Evolutionary conservation across 2,113 vertebrate species (phyloP).

Genomic region (Tringa solitaria): DNA sequence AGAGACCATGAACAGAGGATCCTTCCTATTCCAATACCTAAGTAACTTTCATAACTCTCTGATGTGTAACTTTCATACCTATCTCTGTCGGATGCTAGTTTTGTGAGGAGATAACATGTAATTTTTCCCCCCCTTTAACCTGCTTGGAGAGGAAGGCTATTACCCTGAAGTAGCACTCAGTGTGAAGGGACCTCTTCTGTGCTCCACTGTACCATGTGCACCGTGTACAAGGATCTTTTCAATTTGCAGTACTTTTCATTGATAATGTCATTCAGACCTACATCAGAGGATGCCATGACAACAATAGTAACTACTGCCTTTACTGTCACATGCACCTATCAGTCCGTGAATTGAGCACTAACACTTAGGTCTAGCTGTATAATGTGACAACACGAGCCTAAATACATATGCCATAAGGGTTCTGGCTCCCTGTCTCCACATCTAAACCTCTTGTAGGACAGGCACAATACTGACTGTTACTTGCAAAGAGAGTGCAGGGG

Average conservation of each 20-base stretch:
- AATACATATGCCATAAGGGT: not conserved
- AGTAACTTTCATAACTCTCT: not conserved
- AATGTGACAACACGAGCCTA: not conserved
- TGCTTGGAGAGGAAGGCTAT: not conserved
- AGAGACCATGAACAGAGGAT: not conserved
- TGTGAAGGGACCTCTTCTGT: not conserved
- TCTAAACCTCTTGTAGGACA: not conserved
- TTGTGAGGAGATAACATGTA: not conserved
- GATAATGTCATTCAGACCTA: not conserved
- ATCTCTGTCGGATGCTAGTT: not conserved
- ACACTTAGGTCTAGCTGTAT: not conserved
- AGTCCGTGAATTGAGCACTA: not conserved
- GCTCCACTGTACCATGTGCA: not conserved
- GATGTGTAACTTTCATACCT: not conserved
- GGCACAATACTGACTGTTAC: accelerated
- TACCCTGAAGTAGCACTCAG: not conserved
- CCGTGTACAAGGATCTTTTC: not conserved
- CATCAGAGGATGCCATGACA: not conserved
- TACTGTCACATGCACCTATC: not conserved
- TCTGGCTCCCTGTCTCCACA: not conserved
- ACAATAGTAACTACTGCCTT: not conserved
- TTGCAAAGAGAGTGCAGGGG: not conserved
- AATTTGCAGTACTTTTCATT: not conserved
- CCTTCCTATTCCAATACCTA: not conserved
- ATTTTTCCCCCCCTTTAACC: not conserved